Evolutionary conservation across 2,113 vertebrate genomes (phyloP), one percentile per base, ranked within the genome.

Genomic region (Leptodactylus fuscus): DNA sequence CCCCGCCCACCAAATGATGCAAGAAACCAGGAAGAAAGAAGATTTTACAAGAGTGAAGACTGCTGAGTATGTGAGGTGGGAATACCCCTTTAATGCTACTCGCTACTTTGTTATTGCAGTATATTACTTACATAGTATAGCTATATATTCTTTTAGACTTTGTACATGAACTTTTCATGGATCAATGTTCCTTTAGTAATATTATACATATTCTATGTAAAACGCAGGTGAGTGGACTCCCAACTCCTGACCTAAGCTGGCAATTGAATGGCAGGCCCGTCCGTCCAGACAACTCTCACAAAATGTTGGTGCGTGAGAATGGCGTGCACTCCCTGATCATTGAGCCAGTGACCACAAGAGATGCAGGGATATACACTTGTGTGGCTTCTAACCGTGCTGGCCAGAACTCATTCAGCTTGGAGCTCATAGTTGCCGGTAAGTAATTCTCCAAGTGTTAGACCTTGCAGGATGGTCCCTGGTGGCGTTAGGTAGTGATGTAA

Each of bases 261-360:
- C 97, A 98, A 86, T 92, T 99, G 12, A 96, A 98, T 3, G 97
- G 97, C 46, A 95, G 95, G 89, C 95, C 95, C 24, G 93, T 99
- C 81, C 96, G 96, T 27, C 96, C 98, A 0, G 97, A 99, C 85
- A 96, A 95, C 1, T 93, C 95, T 81, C 98, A 99, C 89, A 99
- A 97, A 91, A 99, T 99, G 98, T 77, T 99, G 83, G 98, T 99
- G 89, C 93, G 98, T 34, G 98, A 99, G 89, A 99, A 99, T 0
- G 98, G 98, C 0, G 96, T 99, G 32, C 98, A 99, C 93, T 99
- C 98, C 1, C 75, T 99, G 91, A 95, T 99, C 89, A 96, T 99
- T 18, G 98, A 99, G 85, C 98, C 98, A 0, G 97, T 98, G 90
- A 96, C 95, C 0, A 94, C 94, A 69, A 94, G 95, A 11, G 98